Evolutionary conservation across 1,140 invertebrate genomes (phyloP).

Genomic region (Drosophila repletoides): DNA sequence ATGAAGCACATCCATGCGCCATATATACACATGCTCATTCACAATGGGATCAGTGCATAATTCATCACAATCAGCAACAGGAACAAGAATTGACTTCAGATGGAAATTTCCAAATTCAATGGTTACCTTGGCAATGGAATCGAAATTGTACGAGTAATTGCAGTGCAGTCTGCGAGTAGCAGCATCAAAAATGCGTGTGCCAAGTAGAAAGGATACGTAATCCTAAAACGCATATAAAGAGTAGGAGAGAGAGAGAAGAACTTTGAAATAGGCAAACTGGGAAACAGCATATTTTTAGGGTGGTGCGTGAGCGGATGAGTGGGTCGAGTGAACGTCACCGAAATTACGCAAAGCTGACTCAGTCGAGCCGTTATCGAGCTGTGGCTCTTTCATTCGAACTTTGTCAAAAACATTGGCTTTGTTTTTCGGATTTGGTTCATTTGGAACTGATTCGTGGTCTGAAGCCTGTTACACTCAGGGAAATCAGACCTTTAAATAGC

Average conservation of each 20-base stretch:
- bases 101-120: slow-evolving; percentile 41
- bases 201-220: slow-evolving; percentile 44
- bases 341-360: slow-evolving; percentile 36
- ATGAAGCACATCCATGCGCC: slow-evolving; percentile 14
- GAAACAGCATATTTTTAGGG: neutral
- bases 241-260: too few relatives aligned
- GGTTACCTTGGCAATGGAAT: slow-evolving; percentile 14
- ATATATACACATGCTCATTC: slow-evolving; percentile 17
- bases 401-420: slow-evolving; percentile 21
- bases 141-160: slow-evolving; percentile 46
- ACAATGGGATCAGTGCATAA: slow-evolving; percentile 58
- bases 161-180: slow-evolving; percentile 36
- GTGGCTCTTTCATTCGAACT: neutral
- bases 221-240: slow-evolving; percentile 44
- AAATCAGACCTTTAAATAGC: too few relatives aligned
- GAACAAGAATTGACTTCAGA: slow-evolving; percentile 62
- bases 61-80: slow-evolving; percentile 77
- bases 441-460: slow-evolving; percentile 20
- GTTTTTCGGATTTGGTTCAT: slow-evolving; percentile 12
- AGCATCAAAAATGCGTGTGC: slow-evolving; percentile 74
- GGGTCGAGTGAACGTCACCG: neutral
- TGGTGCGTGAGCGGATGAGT: neutral
- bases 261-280: neutral
- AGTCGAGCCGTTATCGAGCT: slow-evolving; percentile 3
- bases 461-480: too few relatives aligned